Percentiles rank a stretch among this genome's conserved stretches.
Evolutionary conservation across 2,113 vertebrate species (phyloP).

Genomic region (Chaetura pelagica): DNA sequence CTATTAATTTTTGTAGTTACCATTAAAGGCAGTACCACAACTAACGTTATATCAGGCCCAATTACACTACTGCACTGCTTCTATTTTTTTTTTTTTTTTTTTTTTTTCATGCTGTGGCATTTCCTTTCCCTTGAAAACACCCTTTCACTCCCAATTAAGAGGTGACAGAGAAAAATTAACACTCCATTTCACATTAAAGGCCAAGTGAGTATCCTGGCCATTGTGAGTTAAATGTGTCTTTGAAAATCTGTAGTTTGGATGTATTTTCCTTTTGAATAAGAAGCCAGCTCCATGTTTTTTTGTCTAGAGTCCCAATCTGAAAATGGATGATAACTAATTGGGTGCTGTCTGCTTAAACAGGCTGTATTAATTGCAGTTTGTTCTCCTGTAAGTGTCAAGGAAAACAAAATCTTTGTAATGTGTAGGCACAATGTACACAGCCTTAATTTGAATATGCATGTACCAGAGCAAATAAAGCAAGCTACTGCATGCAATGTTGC

Average conservation of each 20-base stretch:
- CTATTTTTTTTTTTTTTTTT: constrained; percentile 69
- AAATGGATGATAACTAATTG: constrained; percentile 86
- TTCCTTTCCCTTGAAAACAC: constrained; percentile 86
- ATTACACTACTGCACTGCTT: constrained; percentile 72
- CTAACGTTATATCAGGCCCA: constrained; percentile 77
- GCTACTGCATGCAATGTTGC: constrained; percentile 76
- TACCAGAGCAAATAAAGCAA: constrained; percentile 73
- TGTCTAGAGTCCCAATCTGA: constrained; percentile 80
- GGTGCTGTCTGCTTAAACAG: constrained; percentile 81
- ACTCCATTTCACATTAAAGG: constrained; percentile 89
- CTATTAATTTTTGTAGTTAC: constrained; percentile 76
- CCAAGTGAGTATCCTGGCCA: constrained; percentile 84
- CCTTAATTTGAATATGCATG: constrained; percentile 77
- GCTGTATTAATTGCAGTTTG: constrained; percentile 84
- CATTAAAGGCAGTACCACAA: constrained; percentile 74
- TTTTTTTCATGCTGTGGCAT: constrained; percentile 84
- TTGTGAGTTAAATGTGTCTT: constrained; percentile 84
- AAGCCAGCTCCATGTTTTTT: constrained; percentile 78
- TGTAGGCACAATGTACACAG: constrained; percentile 73
- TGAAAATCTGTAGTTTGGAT: constrained; percentile 84
- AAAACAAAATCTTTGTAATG: constrained; percentile 84
- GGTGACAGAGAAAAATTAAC: constrained; percentile 89
- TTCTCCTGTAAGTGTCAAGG: constrained; percentile 81
- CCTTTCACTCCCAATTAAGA: constrained; percentile 88
- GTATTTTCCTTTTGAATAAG: constrained; percentile 83